These are phyloP conservation scores for Antitype chi DNA, from an alignment of 2,888 invertebrate genomes.

Conservation along the genomic window DNA sequence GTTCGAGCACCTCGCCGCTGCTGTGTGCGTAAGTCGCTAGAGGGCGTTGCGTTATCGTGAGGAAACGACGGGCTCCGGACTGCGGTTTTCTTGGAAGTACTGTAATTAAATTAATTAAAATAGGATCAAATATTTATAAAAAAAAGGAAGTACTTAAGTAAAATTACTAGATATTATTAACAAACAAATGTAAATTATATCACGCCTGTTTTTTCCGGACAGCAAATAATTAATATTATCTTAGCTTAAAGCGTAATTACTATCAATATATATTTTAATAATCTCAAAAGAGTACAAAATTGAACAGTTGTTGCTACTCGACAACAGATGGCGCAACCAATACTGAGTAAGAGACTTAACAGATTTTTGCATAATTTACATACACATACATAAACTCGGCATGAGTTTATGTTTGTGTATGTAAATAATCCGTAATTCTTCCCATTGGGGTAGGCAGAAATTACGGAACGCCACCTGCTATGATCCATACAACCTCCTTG, in stretches of 20 bases:
- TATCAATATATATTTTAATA: too few species aligned
- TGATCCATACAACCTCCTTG: too few species aligned
- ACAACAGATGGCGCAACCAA: slow-evolving; percentile 3
- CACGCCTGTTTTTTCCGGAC: neutral
- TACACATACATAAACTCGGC: too few species aligned
- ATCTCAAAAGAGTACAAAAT: neutral
- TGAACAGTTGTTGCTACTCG: neutral
- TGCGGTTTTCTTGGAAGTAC: slow-evolving; percentile 67
- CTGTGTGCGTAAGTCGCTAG: slow-evolving; percentile 86
- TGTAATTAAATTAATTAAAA: slow-evolving; percentile 49
- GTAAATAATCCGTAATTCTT: too few species aligned
- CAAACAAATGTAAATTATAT: neutral
- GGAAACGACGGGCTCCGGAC: slow-evolving; percentile 66
- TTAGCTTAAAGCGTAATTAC: neutral
- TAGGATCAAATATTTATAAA: too few species aligned
- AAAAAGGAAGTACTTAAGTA: neutral
- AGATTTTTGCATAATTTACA: too few species aligned
- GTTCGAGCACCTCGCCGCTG: slow-evolving; percentile 91
- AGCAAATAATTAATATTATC: neutral
- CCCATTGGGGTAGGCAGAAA: too few species aligned
- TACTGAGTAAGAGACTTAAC: neutral
- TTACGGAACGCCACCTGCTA: too few species aligned
- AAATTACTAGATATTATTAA: neutral
- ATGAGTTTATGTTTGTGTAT: too few species aligned
- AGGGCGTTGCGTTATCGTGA: slow-evolving; percentile 76